Evolutionary conservation across 2,888 invertebrate genomes (phyloP).

Genomic region (Gisinianus flammeolus): DNA sequence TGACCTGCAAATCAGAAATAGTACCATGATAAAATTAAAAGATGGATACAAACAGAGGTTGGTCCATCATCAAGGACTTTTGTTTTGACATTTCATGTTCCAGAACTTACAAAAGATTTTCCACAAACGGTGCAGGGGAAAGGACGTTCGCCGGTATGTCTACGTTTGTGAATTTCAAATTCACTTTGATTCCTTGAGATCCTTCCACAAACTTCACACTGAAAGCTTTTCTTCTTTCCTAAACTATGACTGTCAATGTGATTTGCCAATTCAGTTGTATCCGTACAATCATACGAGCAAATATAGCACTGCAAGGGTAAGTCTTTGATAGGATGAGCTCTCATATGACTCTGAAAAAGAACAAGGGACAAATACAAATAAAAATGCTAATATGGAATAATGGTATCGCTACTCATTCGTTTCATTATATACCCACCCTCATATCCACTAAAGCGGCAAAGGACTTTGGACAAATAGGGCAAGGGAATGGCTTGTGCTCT

Average conservation of each 20-base stretch:
- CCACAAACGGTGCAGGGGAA: background rate
- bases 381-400: too few species aligned
- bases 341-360: conserved; percentile 28
- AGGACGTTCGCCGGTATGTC: conserved; percentile 15
- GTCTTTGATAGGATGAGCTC: conserved; percentile 25
- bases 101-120: conserved; percentile 19
- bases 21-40: too few species aligned
- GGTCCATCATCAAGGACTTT: too few species aligned
- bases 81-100: too few species aligned
- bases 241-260: conserved; percentile 17
- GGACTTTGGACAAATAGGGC: conserved; percentile 18
- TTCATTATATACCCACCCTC: background rate
- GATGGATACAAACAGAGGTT: too few species aligned
- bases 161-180: conserved; percentile 16
- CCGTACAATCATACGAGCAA: conserved; percentile 15
- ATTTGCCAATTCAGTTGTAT: background rate
- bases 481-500: conserved; percentile 11
- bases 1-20: too few species aligned
- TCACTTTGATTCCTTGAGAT: conserved; percentile 19
- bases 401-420: too few species aligned
- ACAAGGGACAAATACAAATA: too few species aligned
- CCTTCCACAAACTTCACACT: conserved; percentile 11
- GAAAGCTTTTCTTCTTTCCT: conserved; percentile 16
- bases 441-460: conserved; percentile 26
- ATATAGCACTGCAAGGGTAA: conserved; percentile 19